Conservation (phyloP, 2,113 vertebrate species). For the Malurus elegans region DNA sequence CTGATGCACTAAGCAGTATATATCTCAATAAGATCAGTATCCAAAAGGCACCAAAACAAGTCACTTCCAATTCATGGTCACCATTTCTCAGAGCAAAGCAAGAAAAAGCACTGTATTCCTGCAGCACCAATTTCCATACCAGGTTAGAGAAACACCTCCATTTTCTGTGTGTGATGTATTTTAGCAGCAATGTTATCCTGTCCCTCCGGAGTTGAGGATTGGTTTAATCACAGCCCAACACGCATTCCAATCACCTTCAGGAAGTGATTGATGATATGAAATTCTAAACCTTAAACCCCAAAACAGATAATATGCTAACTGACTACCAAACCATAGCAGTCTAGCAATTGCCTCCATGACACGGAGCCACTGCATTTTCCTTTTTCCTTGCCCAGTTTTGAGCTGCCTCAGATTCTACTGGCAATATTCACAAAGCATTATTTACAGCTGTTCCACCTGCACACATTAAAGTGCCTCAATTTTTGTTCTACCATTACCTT, state of each 20-base stretch:
- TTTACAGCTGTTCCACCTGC: constrained; percentile 24
- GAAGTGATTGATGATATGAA: neutral
- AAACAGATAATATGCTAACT: neutral
- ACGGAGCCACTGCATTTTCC: neutral
- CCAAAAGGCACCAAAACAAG: neutral
- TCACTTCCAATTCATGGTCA: neutral
- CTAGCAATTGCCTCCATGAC: neutral
- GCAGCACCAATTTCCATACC: neutral
- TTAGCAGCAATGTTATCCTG: neutral
- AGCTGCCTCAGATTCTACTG: neutral
- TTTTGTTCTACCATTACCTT: constrained; percentile 56
- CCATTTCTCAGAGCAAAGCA: neutral
- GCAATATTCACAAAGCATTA: neutral
- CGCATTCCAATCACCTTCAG: neutral
- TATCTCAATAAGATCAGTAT: neutral
- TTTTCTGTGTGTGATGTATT: neutral
- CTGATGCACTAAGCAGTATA: neutral
- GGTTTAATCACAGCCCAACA: neutral
- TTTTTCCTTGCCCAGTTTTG: neutral
- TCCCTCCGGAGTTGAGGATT: neutral
- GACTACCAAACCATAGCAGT: neutral
- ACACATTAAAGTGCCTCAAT: neutral
- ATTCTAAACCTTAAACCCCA: neutral
- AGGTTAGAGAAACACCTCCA: neutral
- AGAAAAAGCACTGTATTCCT: neutral